Base-by-base conservation (phyloP, 1,140 invertebrate genomes). In the Bombyx mandarina region DNA sequence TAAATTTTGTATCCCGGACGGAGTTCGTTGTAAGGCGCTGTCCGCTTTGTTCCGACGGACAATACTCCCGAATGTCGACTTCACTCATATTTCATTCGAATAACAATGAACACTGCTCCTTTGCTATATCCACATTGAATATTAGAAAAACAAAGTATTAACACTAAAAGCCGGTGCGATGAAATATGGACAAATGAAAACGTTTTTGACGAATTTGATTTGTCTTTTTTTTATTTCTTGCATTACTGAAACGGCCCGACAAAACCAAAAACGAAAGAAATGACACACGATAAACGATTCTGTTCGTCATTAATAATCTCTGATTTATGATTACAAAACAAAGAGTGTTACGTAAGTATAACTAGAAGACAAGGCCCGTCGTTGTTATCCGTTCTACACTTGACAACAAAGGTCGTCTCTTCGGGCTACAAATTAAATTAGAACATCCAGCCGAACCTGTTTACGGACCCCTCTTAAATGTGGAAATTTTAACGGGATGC, bases 341-440 rank as follows among this genome's bases (percentile, higher is more conserved):
- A 51, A 51, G 18, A 9, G 42, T 1, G 6, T 35, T 35, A 10
- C 45, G n/a, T 47, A 47, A 49, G 48, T 49, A 49, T 10, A 18
- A 3, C 7, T 51, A 49, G n/a, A 18, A 22, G 22, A 6, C 1
- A 35, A 5, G 26, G 8, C 49, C 49, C 8, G 6, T 8, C 10
- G 7, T 26, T 26, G 26, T 66, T 69, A 63, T 68, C 62, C 66
- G 60, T 66, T 70, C 62, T 57, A 68, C 69, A 67, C 63, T 57
- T 62, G 55, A 57, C 53, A 60, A 70, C 67, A 75, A 69, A 69
- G 71, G 65, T 63, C 55, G 56, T 59, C 55, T 65, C 63, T 49
- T 72, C 63, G 74, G 69, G 71, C 74, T 72, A 62, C 66, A 74
- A 79, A 81, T 79, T 74, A 71, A 77, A 81, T 79, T 77, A 75